Evolutionary conservation across 2,113 vertebrate genomes (phyloP).

Genomic region (Python bivittatus): DNA sequence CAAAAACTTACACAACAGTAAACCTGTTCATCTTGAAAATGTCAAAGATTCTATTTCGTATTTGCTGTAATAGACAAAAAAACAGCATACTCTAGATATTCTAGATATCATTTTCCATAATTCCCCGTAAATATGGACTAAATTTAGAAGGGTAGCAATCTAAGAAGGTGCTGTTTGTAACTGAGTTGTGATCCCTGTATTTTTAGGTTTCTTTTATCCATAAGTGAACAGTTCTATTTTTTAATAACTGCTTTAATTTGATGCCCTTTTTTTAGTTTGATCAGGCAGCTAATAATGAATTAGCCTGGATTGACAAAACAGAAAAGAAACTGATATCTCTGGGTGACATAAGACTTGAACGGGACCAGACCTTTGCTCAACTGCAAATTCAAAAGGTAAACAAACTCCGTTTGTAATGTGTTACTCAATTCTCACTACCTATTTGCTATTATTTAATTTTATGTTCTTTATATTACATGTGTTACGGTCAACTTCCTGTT

Average conservation of each 20-base stretch:
- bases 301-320: slow-evolving; percentile 88
- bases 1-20: background rate
- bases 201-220: background rate
- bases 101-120: background rate
- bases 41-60: background rate
- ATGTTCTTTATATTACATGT: slow-evolving; percentile 31
- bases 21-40: background rate
- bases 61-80: background rate
- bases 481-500: slow-evolving; percentile 33
- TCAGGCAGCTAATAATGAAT: slow-evolving; percentile 87
- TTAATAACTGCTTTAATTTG: slow-evolving; percentile 54
- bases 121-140: background rate
- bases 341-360: slow-evolving; percentile 91
- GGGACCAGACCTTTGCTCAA: slow-evolving; percentile 90
- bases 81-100: background rate
- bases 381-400: slow-evolving; percentile 97
- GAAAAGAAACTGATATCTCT: slow-evolving; percentile 87
- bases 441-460: slow-evolving; percentile 58
- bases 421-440: slow-evolving; percentile 45
- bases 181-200: background rate
- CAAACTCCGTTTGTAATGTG: slow-evolving; percentile 54
- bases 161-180: background rate
- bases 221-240: background rate
- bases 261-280: slow-evolving; percentile 85
- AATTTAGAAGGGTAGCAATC: no score